phyloP scores from a whole-genome alignment of 2,797 vertebrate genomes.

The Lacerta agilis region DNA sequence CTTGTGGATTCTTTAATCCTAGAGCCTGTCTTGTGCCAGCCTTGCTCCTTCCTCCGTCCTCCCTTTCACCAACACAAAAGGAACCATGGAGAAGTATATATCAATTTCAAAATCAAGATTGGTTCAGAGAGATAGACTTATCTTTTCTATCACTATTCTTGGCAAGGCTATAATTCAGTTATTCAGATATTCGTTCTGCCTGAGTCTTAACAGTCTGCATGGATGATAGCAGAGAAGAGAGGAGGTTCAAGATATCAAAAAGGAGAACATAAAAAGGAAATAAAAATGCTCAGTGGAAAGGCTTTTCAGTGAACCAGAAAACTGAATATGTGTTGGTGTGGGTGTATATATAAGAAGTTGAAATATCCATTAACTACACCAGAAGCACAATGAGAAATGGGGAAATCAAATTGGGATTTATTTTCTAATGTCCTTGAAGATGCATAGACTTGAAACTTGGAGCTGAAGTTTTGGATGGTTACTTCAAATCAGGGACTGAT shows the following conservation, averaged over 20 bases:
- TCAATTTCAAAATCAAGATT: slow-evolving; percentile 14
- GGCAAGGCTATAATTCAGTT: slow-evolving; percentile 1
- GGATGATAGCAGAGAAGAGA: background rate
- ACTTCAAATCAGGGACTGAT: background rate
- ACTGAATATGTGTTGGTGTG: background rate
- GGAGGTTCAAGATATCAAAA: background rate
- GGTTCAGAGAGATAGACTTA: background rate
- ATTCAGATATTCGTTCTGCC: background rate
- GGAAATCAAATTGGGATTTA: background rate
- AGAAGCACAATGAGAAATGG: background rate
- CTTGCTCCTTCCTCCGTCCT: background rate
- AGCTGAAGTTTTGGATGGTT: background rate
- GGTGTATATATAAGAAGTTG: slow-evolving; percentile 19
- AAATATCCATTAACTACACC: background rate
- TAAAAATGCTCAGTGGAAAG: background rate
- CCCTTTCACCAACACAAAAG: background rate
- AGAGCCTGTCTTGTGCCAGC: background rate
- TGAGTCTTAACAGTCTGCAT: background rate
- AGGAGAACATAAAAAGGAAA: background rate
- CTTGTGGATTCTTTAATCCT: slow-evolving; percentile 1
- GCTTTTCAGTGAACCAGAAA: slow-evolving; percentile 6
- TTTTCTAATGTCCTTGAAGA: background rate
- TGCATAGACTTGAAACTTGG: background rate
- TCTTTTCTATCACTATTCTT: slow-evolving; percentile 8
- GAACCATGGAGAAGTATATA: background rate